Evolutionary conservation across 2,113 vertebrate genomes (phyloP).

Genomic region (Psilopsiagon aurifrons): DNA sequence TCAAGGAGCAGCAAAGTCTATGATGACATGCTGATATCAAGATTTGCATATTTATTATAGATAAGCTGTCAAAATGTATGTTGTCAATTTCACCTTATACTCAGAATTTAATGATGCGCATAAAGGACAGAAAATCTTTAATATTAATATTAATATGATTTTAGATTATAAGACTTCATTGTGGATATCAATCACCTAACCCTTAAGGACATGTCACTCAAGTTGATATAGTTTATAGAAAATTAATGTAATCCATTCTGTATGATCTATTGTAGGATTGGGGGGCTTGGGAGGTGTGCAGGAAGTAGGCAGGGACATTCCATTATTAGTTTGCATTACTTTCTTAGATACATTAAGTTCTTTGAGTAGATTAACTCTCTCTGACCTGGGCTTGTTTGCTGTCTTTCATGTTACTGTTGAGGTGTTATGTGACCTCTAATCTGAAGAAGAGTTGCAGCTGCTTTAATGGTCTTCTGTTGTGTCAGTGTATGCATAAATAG

Average conservation of each 20-base stretch:
- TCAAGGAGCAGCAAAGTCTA: conserved; percentile 71
- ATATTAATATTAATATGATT: conserved; percentile 89
- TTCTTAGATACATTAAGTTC: conserved; percentile 1
- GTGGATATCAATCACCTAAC: conserved; percentile 81
- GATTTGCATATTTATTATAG: conserved; percentile 87
- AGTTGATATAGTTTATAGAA: conserved; percentile 81
- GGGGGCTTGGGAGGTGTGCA: not conserved
- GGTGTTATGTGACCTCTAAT: not conserved
- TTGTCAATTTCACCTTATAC: conserved; percentile 84
- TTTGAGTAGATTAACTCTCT: not conserved
- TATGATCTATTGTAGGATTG: conserved; percentile 66
- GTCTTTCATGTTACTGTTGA: not conserved
- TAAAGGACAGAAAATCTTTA: conserved; percentile 87
- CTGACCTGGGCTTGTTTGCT: not conserved
- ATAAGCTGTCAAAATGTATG: conserved; percentile 85
- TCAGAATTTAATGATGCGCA: conserved; percentile 79
- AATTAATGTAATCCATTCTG: conserved; percentile 79
- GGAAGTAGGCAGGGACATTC: not conserved
- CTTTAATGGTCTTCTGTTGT: not conserved
- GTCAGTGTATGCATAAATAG: not conserved
- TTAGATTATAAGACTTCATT: conserved; percentile 81
- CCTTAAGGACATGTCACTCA: conserved; percentile 83
- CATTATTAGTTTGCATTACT: not conserved
- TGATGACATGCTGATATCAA: conserved; percentile 78
- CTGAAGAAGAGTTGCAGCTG: not conserved